Conservation (phyloP, 35 echinoderm and acorn worm genomes). For the Heliocidaris tuberculata region DNA sequence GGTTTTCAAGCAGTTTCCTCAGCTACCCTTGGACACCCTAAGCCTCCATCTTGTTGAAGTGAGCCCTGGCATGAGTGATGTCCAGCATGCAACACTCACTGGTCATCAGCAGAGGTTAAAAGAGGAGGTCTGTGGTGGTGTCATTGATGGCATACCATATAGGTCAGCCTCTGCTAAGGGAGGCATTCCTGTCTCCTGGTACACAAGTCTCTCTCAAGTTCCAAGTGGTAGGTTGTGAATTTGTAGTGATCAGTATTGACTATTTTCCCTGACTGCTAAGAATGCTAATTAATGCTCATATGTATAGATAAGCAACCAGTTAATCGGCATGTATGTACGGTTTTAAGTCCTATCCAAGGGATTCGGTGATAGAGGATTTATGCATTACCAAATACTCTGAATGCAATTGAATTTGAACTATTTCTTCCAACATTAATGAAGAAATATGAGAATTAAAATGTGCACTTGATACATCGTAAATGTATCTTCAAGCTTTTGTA, state of each 20-base stretch:
- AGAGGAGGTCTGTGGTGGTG: background rate
- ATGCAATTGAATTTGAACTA: too few species aligned
- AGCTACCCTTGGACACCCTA: constrained; percentile 60
- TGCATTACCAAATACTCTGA: too few species aligned
- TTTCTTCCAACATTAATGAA: too few species aligned
- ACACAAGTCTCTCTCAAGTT: constrained; percentile 73
- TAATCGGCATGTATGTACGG: too few species aligned
- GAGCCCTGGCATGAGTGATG: constrained; percentile 88
- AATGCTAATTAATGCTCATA: too few species aligned
- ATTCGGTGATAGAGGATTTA: too few species aligned
- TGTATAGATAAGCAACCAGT: too few species aligned
- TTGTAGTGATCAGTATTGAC: too few species aligned
- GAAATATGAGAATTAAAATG: too few species aligned
- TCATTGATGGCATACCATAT: constrained; percentile 43
- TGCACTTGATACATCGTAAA: too few species aligned
- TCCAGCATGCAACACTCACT: constrained; percentile 80
- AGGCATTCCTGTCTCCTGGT: constrained; percentile 91
- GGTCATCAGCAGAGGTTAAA: constrained; percentile 41
- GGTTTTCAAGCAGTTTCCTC: constrained; percentile 78
- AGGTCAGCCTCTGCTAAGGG: constrained; percentile 52
- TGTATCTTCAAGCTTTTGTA: background rate
- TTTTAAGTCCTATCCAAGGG: too few species aligned
- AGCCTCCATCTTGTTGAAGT: constrained; percentile 94
- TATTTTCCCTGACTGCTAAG: too few species aligned
- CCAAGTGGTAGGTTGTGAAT: constrained; percentile 68